Conservation (phyloP, 1,140 invertebrate species). For the Papilio dardanus region DNA sequence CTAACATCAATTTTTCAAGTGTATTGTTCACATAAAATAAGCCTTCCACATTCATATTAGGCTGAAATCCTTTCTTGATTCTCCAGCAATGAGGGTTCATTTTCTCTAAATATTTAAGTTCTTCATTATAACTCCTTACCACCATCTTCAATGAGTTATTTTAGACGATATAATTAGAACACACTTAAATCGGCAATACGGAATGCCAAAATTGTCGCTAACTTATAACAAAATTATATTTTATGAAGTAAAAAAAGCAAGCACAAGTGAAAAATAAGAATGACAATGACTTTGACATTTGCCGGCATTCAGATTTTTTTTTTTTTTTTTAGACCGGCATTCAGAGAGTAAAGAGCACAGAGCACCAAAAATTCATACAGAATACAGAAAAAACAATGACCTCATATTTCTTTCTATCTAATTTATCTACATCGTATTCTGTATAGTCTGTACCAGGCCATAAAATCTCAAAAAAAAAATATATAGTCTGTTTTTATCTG, state of each 20-base stretch:
- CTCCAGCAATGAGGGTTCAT: conserved; percentile 93
- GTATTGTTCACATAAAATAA: conserved; percentile 98
- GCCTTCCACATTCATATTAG: conserved; percentile 99
- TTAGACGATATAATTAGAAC: neutral
- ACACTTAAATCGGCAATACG: neutral
- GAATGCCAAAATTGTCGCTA: neutral
- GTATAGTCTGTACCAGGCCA: too few relatives aligned
- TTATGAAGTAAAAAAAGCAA: conserved; percentile 23
- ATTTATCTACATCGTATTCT: conserved; percentile 12
- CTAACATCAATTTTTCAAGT: conserved; percentile 98
- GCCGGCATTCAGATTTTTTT: conserved; percentile 3
- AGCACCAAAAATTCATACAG: neutral
- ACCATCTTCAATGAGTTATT: conserved; percentile 85
- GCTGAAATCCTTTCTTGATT: conserved; percentile 99
- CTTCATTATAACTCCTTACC: conserved; percentile 96
- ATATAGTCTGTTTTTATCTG: conserved; percentile 27
- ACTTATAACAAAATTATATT: conserved; percentile 35
- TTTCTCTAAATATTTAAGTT: conserved; percentile 96
- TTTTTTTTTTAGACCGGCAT: neutral
- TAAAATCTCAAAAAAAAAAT: too few relatives aligned
- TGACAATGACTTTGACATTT: conserved; percentile 3
- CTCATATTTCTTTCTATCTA: neutral
- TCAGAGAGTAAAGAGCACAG: neutral
- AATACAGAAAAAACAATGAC: too few relatives aligned
- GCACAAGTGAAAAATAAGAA: neutral